phyloP scores from a whole-genome alignment of 2,797 vertebrate species.

The Periparus ater region DNA sequence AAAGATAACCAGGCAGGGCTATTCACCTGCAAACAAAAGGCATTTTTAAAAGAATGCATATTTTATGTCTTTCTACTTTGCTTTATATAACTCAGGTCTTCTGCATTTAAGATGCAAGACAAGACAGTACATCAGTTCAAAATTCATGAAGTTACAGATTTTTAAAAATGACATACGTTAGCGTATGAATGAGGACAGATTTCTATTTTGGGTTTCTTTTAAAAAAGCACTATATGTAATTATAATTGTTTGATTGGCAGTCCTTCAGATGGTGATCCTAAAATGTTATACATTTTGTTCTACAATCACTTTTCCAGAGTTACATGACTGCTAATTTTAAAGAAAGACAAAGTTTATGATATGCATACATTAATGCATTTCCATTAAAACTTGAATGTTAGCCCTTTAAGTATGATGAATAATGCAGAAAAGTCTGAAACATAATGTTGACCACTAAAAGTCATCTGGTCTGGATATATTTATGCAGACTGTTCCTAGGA shows the following conservation, averaged over 20 bases:
- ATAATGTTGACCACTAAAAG: neutral
- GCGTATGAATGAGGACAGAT: slow-evolving; percentile 51
- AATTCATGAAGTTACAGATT: slow-evolving; percentile 57
- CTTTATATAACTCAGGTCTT: neutral
- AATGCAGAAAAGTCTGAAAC: neutral
- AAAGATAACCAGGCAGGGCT: neutral
- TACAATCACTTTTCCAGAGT: slow-evolving; percentile 58
- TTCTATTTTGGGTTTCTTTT: slow-evolving; percentile 70
- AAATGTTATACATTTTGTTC: slow-evolving; percentile 58
- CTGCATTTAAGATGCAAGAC: neutral
- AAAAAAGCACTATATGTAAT: slow-evolving; percentile 60
- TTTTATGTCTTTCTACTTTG: neutral
- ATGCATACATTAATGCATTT: neutral
- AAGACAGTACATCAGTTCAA: slow-evolving; percentile 21
- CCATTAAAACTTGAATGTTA: slow-evolving; percentile 51
- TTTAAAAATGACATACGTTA: slow-evolving; percentile 39
- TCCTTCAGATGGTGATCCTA: slow-evolving; percentile 61
- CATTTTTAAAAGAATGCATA: neutral
- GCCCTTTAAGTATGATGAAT: neutral
- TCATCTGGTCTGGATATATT: neutral
- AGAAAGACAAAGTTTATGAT: slow-evolving; percentile 26
- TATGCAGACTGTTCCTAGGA: neutral
- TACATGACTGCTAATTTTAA: slow-evolving; percentile 70
- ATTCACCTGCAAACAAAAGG: neutral
- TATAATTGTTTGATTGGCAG: slow-evolving; percentile 72